Base-by-base conservation (phyloP, 1,140 invertebrate species). In the Leptinotarsa lineolata region DNA sequence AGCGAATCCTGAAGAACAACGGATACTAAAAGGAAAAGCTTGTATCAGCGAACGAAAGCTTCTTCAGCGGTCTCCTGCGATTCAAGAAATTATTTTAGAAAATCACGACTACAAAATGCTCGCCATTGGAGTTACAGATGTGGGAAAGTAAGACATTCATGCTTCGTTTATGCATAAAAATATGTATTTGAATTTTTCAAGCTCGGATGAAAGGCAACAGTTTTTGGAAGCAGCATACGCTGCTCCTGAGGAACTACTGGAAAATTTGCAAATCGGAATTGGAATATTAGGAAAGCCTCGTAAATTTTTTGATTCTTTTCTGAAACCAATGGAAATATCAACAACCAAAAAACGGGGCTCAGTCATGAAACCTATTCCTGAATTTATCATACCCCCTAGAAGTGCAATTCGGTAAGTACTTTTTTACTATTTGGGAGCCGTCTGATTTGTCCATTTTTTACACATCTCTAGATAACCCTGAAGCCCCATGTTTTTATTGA, bases 281-380 rank as follows among this genome's bases (percentile, higher is more conserved):
- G 83, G 83, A n/a, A 77, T 84, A 58, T 73, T 84, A 61, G 83
- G 83, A n/a, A 75, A 81, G 8, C 76, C 78, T 3, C 68, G 80
- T 61, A 78, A 77, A 64, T 77, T 79, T 63, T 76, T 82, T n/a
- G 81, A 83, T 69, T 22, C 74, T 4, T 67, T 81, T 30, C 76
- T 83, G 70, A 81, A 78, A 58, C 80, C 76, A 13, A 77, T 75
- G 68, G 79, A 83, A 70, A 63, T 79, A 24, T 79, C 75, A 1
- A 79, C 73, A 12, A 79, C 80, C 15, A 75, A 69, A 21, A 74
- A 76, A 63, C 72, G 66, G 39, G 77, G 65, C 11, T 73, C 75
- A 65, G 16, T 76, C 30, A 75, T 77, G 69, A 80, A 76, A 73
- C 58, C 69, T 2, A 70, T 80, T 44, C 75, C 77, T 22, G 74